Conservation (phyloP, 2,888 invertebrate species). For the Conomelus anceps region DNA sequence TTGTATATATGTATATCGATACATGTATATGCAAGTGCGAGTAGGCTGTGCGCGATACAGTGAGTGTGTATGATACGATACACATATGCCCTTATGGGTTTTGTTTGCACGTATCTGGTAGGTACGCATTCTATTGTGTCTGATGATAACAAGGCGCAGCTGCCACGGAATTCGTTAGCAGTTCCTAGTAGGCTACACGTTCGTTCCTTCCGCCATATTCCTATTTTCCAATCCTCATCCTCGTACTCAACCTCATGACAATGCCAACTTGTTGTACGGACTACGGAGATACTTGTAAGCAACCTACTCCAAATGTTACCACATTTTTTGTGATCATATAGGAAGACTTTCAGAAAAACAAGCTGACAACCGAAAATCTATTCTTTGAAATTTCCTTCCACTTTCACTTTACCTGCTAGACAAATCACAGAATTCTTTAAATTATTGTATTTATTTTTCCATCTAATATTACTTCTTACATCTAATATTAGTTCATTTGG, state of each 20-base stretch:
- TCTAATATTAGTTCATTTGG: no score
- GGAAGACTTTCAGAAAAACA: no score
- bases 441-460: no score
- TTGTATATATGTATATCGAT: not conserved
- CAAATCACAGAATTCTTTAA: no score
- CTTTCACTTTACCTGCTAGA: no score
- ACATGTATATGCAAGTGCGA: not conserved
- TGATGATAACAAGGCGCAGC: not conserved
- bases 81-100: no score
- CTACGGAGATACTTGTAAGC: not conserved
- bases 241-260: not conserved
- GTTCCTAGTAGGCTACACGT: not conserved
- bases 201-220: not conserved
- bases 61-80: no score
- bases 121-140: not conserved
- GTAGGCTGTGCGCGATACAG: not conserved
- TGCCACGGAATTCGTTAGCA: not conserved
- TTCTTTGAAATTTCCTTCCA: no score
- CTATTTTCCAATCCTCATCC: not conserved
- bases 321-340: not conserved
- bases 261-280: not conserved
- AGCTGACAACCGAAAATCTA: no score
- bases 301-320: not conserved
- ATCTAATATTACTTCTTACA: no score
- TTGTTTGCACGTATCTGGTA: no score